Percentiles rank a stretch among this genome's conserved stretches.
These are phyloP conservation scores for Bombus confusus DNA, from an alignment of 1,140 invertebrate species.

Conservation along the genomic window DNA sequence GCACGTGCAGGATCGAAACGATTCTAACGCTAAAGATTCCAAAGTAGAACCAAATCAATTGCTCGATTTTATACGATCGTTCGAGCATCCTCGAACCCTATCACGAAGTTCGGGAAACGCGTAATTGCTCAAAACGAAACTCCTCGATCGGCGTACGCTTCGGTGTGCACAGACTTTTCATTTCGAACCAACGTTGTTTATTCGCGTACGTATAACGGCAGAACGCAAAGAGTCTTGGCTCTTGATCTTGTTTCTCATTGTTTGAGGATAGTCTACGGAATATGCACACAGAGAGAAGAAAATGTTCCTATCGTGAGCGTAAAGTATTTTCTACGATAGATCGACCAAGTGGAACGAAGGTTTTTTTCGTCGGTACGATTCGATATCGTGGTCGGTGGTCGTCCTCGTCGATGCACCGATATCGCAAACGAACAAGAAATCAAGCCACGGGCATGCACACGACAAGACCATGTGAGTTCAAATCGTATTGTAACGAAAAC, in stretches of 20 bases:
- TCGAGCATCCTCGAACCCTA: background rate
- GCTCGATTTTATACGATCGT: background rate
- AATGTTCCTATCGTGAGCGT: constrained; percentile 30
- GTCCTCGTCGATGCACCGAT: constrained; percentile 23
- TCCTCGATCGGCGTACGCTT: background rate
- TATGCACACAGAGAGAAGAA: background rate
- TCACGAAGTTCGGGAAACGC: background rate
- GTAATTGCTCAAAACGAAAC: constrained; percentile 39
- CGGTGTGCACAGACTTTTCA: constrained; percentile 11
- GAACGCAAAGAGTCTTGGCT: background rate
- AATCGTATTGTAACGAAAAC: constrained; percentile 75
- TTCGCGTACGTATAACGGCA: background rate
- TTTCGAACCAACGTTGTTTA: constrained; percentile 8
- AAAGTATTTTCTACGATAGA: constrained; percentile 2
- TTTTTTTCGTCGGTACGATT: background rate
- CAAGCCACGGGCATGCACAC: constrained; percentile 31
- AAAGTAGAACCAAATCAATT: background rate
- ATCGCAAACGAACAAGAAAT: constrained; percentile 2
- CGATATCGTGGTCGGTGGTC: background rate
- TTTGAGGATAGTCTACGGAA: background rate
- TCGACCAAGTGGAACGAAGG: background rate
- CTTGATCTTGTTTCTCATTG: background rate
- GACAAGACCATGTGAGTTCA: constrained; percentile 66
- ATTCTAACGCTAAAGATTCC: background rate
- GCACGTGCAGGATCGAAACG: background rate